phyloP scores from a whole-genome alignment of 2,113 vertebrate genomes.

The Tichodroma muraria region DNA sequence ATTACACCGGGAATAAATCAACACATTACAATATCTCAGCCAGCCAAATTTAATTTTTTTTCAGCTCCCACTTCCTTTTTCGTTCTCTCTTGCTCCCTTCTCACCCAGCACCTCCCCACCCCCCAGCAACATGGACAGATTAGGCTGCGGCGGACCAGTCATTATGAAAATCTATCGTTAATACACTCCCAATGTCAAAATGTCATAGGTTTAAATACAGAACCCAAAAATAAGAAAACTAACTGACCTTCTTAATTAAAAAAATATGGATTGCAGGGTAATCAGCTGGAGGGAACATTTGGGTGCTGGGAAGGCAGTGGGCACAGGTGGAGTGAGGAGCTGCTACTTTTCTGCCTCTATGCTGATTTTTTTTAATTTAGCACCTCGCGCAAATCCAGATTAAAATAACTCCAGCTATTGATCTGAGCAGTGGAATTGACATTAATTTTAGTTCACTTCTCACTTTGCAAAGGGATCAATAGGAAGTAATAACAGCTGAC shows the following conservation, averaged over 20 bases:
- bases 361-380: conserved; percentile 89
- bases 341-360: conserved; percentile 79
- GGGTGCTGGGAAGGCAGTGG: conserved; percentile 56
- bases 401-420: conserved; percentile 94
- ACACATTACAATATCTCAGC: conserved; percentile 62
- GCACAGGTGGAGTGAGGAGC: conserved; percentile 71
- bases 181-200: conserved; percentile 89
- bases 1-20: conserved; percentile 76
- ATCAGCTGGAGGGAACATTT: conserved; percentile 69
- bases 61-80: conserved; percentile 45
- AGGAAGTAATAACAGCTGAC: conserved; percentile 96
- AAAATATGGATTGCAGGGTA: conserved; percentile 80
- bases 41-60: conserved; percentile 64
- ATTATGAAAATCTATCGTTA: conserved; percentile 92
- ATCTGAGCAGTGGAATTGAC: conserved; percentile 92
- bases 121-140: conserved; percentile 69
- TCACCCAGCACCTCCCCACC: not conserved
- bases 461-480: conserved; percentile 96
- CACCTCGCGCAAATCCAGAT: conserved; percentile 86
- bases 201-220: conserved; percentile 82
- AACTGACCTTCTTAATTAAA: conserved; percentile 82
- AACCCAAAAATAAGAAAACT: conserved; percentile 83
- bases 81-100: conserved; percentile 23
- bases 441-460: conserved; percentile 99
- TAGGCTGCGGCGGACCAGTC: conserved; percentile 72